phyloP scores from a whole-genome alignment of 2,888 invertebrate species.

The Eudemis profundana region DNA sequence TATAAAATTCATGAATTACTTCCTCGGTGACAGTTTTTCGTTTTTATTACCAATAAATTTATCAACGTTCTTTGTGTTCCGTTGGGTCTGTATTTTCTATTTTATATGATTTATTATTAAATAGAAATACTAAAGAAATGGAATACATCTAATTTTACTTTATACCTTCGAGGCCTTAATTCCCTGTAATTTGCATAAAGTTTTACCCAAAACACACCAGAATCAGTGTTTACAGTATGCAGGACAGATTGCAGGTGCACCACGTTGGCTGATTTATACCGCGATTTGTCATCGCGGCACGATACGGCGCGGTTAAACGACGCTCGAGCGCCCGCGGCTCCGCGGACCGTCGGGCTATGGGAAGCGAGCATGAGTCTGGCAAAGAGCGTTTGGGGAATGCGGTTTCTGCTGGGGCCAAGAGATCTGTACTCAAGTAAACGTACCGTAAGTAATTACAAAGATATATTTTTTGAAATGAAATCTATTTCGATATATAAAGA shows the following conservation, averaged over 20 bases:
- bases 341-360: neutral
- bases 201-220: constrained; percentile 17
- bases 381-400: neutral
- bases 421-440: neutral
- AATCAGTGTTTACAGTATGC: constrained; percentile 27
- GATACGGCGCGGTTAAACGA: constrained; percentile 46
- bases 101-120: too few relatives aligned
- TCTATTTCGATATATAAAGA: too few relatives aligned
- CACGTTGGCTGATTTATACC: constrained; percentile 47
- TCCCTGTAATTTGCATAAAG: constrained; percentile 19
- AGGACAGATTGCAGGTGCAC: constrained; percentile 45
- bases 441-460: too few relatives aligned
- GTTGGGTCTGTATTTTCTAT: too few relatives aligned
- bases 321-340: constrained; percentile 5
- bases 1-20: too few relatives aligned
- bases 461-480: too few relatives aligned
- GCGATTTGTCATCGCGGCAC: constrained; percentile 51
- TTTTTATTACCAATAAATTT: too few relatives aligned
- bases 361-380: neutral
- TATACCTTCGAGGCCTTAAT: neutral
- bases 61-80: too few relatives aligned
- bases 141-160: neutral
- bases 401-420: neutral
- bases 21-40: too few relatives aligned
- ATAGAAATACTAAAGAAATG: too few relatives aligned